These are phyloP conservation scores for Glossophaga mutica DNA, from an alignment of 2,797 vertebrate species.

Conservation along the genomic window DNA sequence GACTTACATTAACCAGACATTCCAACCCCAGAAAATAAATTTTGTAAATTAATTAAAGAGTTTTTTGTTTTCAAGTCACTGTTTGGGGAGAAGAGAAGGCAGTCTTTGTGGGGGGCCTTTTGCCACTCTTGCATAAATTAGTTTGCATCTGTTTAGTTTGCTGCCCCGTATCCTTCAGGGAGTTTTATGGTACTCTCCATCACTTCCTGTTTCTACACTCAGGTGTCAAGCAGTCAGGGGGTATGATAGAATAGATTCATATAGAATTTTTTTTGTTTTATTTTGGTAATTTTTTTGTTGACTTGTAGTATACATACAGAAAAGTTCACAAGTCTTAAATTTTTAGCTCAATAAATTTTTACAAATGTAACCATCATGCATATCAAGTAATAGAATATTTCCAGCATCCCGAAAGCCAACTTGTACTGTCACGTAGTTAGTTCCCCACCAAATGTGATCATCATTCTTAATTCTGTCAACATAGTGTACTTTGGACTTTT, in stretches of 20 bases:
- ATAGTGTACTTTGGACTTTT: not conserved
- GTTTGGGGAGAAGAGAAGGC: not conserved
- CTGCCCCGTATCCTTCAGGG: not conserved
- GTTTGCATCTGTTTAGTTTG: not conserved
- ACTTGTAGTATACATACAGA: not conserved
- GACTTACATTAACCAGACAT: slow-evolving; percentile 30
- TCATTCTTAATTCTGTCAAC: not conserved
- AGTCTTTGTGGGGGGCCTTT: not conserved
- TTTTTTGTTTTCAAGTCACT: slow-evolving; percentile 19
- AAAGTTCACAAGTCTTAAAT: not conserved
- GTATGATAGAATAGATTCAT: not conserved
- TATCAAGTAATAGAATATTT: not conserved
- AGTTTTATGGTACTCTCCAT: not conserved
- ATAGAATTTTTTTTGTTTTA: not conserved
- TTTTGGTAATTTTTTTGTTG: not conserved
- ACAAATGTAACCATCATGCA: not conserved
- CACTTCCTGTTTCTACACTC: not conserved
- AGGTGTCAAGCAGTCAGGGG: not conserved
- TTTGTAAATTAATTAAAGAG: not conserved
- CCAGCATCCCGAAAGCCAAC: not conserved
- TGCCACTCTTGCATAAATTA: not conserved
- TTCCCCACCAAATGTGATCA: not conserved
- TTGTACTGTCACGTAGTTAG: not conserved
- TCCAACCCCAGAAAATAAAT: not conserved
- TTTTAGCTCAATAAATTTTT: not conserved